Evolutionary conservation across 2,113 vertebrate genomes (phyloP).

Genomic region (Poeciliopsis retropinna): DNA sequence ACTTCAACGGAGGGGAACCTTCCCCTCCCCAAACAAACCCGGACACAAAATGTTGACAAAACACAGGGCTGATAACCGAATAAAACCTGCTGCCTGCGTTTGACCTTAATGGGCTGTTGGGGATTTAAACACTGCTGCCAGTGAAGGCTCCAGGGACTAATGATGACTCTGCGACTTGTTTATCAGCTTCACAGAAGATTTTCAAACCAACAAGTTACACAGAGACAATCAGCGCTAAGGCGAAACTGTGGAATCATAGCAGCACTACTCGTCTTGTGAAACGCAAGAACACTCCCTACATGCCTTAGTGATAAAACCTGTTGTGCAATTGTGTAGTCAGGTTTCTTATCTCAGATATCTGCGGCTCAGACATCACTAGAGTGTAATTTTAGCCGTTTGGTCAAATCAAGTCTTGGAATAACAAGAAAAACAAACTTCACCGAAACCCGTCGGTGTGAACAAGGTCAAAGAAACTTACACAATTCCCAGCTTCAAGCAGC

Average conservation of each 20-base stretch:
- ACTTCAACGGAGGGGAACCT: constrained; percentile 28
- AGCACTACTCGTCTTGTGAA: constrained; percentile 10
- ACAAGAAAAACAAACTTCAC: constrained; percentile 17
- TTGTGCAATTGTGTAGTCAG: constrained; percentile 1
- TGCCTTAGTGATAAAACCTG: constrained; percentile 24
- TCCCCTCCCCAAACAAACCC: constrained; percentile 51
- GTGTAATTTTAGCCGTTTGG: constrained; percentile 27
- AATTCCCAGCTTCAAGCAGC: neutral
- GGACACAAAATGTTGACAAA: constrained; percentile 62
- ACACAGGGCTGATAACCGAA: constrained; percentile 46
- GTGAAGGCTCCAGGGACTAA: constrained; percentile 56
- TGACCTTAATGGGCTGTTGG: constrained; percentile 57
- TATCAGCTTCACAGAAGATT: constrained; percentile 30
- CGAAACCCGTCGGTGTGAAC: constrained; percentile 33
- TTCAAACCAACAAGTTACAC: constrained; percentile 48
- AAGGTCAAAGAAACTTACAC: neutral
- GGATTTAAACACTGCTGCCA: constrained; percentile 53
- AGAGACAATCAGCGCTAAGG: neutral
- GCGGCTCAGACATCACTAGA: constrained; percentile 19
- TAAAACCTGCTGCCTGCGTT: constrained; percentile 54
- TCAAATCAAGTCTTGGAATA: constrained; percentile 23
- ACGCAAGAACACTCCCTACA: constrained; percentile 16
- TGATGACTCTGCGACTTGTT: constrained; percentile 35
- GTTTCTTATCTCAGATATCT: constrained; percentile 34
- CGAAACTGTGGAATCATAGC: constrained; percentile 1